Conservation (phyloP, 2,888 invertebrate genomes). For the Eremobia ochroleuca region DNA sequence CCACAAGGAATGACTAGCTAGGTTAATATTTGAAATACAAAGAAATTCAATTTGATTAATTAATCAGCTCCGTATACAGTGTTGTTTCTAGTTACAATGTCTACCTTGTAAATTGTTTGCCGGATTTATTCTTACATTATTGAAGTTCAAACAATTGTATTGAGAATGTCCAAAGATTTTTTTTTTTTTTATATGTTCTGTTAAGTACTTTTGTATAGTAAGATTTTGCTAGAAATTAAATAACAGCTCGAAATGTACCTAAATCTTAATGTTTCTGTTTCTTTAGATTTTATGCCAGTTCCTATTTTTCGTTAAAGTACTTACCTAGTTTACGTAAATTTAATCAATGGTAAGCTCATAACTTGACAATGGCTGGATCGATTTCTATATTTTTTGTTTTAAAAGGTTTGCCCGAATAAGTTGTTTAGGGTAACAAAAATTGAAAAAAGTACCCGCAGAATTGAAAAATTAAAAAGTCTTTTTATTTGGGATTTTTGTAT, state of each 20-base stretch:
- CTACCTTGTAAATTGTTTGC: conserved; percentile 47
- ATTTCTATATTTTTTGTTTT: no score
- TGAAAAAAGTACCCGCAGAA: no score
- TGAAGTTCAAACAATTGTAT: conserved; percentile 21
- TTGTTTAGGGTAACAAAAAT: no score
- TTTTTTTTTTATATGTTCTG: neutral
- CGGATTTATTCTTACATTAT: conserved; percentile 24
- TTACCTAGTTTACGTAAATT: neutral
- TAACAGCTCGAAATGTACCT: no score
- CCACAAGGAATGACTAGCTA: conserved; percentile 60
- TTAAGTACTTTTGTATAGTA: neutral
- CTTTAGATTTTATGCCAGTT: neutral
- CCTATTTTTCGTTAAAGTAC: neutral
- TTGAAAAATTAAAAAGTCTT: no score
- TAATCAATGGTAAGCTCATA: no score
- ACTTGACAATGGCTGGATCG: no score
- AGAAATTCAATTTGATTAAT: conserved; percentile 65
- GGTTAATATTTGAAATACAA: conserved; percentile 63
- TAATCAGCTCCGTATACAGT: conserved; percentile 46
- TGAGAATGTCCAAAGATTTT: neutral
- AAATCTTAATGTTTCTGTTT: neutral
- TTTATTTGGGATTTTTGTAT: neutral
- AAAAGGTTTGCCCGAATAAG: no score
- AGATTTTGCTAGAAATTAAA: neutral
- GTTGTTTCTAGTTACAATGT: conserved; percentile 38